Conservation (phyloP, 2,797 vertebrate species). For the Gymnopithys bicolor region DNA sequence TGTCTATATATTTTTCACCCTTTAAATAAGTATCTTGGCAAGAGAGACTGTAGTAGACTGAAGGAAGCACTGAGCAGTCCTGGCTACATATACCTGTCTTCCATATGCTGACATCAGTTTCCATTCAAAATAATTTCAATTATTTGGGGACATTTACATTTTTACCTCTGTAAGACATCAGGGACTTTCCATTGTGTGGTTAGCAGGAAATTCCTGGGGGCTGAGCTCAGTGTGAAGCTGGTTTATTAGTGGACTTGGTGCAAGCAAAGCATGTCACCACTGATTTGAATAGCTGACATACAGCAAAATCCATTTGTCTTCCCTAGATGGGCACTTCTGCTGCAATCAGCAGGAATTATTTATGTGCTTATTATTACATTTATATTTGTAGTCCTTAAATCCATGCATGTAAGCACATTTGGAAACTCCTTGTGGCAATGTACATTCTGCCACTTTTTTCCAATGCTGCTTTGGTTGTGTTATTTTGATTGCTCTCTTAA, state of each 20-base stretch:
- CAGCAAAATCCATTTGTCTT: not conserved
- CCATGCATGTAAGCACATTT: not conserved
- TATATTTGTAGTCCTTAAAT: constrained; percentile 24
- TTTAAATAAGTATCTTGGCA: not conserved
- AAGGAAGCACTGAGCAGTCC: not conserved
- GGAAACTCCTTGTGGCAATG: not conserved
- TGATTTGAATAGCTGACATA: not conserved
- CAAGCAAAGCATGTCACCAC: not conserved
- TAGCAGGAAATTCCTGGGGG: not conserved
- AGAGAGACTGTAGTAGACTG: not conserved
- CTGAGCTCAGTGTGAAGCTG: not conserved
- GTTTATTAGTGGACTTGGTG: not conserved
- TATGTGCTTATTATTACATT: constrained; percentile 9
- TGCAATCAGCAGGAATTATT: constrained; percentile 40
- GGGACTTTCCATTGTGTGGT: not conserved
- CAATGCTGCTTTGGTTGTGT: constrained; percentile 15
- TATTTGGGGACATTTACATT: not conserved
- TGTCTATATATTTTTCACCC: not conserved
- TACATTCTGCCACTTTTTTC: not conserved
- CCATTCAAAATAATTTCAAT: not conserved
- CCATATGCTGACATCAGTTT: not conserved
- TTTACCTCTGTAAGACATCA: not conserved
- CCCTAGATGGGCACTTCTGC: constrained; percentile 5
- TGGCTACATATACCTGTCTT: not conserved
- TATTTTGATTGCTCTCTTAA: constrained; percentile 54